These are phyloP conservation scores for Danionella cerebrum DNA, from an alignment of 2,113 vertebrate species.

Conservation along the genomic window DNA sequence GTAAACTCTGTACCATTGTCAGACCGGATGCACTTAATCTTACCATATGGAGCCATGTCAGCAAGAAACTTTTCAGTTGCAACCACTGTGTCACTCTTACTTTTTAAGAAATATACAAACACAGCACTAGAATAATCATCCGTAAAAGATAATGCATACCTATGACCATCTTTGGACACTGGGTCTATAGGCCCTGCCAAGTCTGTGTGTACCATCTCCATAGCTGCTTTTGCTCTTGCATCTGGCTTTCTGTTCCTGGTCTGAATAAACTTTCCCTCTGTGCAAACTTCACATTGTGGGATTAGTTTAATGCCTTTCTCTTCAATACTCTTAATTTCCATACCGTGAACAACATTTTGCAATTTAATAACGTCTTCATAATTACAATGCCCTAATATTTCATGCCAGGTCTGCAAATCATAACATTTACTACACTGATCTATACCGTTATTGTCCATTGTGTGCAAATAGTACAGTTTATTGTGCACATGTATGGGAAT, in stretches of 20 bases:
- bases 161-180: not conserved
- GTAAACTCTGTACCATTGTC: constrained; percentile 29
- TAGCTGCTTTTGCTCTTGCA: not conserved
- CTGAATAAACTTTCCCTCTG: not conserved
- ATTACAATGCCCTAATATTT: constrained; percentile 26
- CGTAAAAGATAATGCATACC: constrained; percentile 13
- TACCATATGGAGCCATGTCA: constrained; percentile 22
- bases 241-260: not conserved
- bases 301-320: not conserved
- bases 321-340: not conserved
- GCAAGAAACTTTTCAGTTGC: constrained; percentile 28
- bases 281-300: not conserved
- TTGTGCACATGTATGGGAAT: not conserved
- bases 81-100: constrained; percentile 14
- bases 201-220: not conserved
- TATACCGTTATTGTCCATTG: not conserved
- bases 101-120: constrained; percentile 30
- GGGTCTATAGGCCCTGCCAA: not conserved
- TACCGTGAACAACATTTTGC: not conserved
- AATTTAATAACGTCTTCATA: constrained; percentile 19
- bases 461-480: constrained; percentile 17
- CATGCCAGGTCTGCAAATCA: constrained; percentile 12
- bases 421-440: constrained; percentile 17
- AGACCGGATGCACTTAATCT: constrained; percentile 27
- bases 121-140: constrained; percentile 32